phyloP scores from a whole-genome alignment of 2,888 invertebrate genomes.

The Harpalus rubripes region DNA sequence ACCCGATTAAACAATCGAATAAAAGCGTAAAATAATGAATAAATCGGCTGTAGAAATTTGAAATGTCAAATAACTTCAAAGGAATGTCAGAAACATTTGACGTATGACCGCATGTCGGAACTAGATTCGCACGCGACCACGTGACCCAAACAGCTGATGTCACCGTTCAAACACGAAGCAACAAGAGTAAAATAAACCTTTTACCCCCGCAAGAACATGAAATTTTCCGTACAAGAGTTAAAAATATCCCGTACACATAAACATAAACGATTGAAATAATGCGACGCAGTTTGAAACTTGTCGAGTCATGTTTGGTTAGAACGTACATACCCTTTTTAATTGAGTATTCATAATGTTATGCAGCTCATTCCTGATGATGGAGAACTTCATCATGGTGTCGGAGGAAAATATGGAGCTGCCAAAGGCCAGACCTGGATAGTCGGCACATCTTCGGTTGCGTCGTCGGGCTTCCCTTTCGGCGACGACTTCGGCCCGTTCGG shows the following conservation, averaged over 20 bases:
- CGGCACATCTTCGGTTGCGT: slow-evolving; percentile 89
- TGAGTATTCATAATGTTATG: slow-evolving; percentile 98
- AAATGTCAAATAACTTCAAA: slow-evolving; percentile 20
- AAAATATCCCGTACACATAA: slow-evolving; percentile 27
- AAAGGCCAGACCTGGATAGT: slow-evolving; percentile 95
- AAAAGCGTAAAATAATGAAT: background rate
- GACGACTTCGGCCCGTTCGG: slow-evolving; percentile 92
- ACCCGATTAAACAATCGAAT: slow-evolving; percentile 37
- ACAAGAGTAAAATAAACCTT: slow-evolving; percentile 42
- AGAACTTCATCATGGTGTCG: slow-evolving; percentile 98
- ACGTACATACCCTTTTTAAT: slow-evolving; percentile 93
- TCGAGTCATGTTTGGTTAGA: slow-evolving; percentile 40
- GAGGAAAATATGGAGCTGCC: slow-evolving; percentile 96
- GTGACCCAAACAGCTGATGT: slow-evolving; percentile 59
- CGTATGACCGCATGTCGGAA: slow-evolving; percentile 12
- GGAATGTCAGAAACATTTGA: slow-evolving; percentile 22
- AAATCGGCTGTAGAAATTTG: background rate
- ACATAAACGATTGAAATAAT: slow-evolving; percentile 11
- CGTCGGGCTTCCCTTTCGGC: slow-evolving; percentile 89
- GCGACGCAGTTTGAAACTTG: slow-evolving; percentile 5
- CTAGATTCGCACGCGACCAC: slow-evolving; percentile 26
- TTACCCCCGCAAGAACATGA: slow-evolving; percentile 27
- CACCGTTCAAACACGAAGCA: slow-evolving; percentile 32
- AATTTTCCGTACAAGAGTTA: slow-evolving; percentile 21
- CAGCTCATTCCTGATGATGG: slow-evolving; percentile 96